Evolutionary conservation across 2,888 invertebrate genomes (phyloP).

Genomic region (Ischnura elegans): DNA sequence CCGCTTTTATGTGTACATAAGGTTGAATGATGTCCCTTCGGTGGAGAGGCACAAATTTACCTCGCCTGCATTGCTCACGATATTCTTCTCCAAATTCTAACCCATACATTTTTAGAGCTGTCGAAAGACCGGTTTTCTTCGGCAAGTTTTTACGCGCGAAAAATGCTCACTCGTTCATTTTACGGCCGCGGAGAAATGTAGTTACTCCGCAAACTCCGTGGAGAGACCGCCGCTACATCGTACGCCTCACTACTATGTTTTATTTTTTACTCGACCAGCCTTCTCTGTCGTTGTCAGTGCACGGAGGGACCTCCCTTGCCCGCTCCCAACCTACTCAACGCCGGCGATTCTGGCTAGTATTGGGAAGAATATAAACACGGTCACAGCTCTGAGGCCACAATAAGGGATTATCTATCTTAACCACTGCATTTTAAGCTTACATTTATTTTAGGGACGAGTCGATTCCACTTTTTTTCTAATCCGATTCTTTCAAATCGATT

Average conservation of each 20-base stretch:
- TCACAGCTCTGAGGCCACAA: too few species aligned
- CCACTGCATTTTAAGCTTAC: too few species aligned
- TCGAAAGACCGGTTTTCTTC: slow-evolving; percentile 15
- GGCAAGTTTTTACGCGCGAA: slow-evolving; percentile 17
- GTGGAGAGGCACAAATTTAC: not conserved
- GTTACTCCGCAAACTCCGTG: not conserved
- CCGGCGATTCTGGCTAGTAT: too few species aligned
- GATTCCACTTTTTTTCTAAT: too few species aligned
- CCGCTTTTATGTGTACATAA: slow-evolving; percentile 26
- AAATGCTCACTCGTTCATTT: slow-evolving; percentile 7
- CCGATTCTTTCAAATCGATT: too few species aligned
- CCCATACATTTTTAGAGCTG: slow-evolving; percentile 30
- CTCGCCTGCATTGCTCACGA: not conserved
- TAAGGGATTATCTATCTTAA: too few species aligned
- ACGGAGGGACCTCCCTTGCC: not conserved
- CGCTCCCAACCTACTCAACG: not conserved
- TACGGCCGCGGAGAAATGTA: slow-evolving; percentile 10
- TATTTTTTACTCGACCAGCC: not conserved
- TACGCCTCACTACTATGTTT: not conserved
- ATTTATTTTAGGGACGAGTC: too few species aligned
- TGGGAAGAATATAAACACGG: too few species aligned
- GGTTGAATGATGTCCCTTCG: slow-evolving; percentile 19
- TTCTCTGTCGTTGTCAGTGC: not conserved
- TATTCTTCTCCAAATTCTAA: slow-evolving; percentile 19
- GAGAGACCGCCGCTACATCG: not conserved